These are phyloP conservation scores for Bombyx mandarina DNA, from an alignment of 1,140 invertebrate species.

Conservation along the genomic window DNA sequence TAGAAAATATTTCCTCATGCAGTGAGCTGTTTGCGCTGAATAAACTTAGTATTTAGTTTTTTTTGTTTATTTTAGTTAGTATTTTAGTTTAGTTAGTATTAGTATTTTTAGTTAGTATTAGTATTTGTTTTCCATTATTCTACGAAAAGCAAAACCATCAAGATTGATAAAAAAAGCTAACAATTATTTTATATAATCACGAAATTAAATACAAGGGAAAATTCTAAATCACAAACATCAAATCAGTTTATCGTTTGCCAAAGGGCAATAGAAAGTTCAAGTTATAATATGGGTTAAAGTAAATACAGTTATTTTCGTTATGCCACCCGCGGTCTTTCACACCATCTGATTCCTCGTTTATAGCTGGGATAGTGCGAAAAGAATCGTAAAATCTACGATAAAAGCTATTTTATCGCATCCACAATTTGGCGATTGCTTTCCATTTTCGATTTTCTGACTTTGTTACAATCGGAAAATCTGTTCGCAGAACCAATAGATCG, in stretches of 20 bases:
- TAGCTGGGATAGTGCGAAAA: constrained; percentile 47
- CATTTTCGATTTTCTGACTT: constrained; percentile 39
- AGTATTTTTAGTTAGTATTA: too few relatives aligned
- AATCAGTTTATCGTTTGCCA: constrained; percentile 7
- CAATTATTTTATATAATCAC: too few relatives aligned
- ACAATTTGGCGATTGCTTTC: constrained; percentile 47
- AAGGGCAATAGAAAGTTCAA: constrained; percentile 17
- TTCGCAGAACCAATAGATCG: too few relatives aligned
- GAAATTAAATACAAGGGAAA: neutral
- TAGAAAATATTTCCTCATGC: too few relatives aligned
- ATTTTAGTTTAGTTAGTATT: too few relatives aligned
- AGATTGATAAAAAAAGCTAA: too few relatives aligned
- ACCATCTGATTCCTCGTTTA: constrained; percentile 58
- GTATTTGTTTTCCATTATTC: too few relatives aligned
- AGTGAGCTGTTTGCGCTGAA: too few relatives aligned
- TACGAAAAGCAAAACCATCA: too few relatives aligned
- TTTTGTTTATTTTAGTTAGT: too few relatives aligned
- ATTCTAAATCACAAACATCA: constrained; percentile 1
- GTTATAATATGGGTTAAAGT: constrained; percentile 23
- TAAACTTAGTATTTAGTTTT: too few relatives aligned
- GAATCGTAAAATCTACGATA: constrained; percentile 57
- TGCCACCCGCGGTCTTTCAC: constrained; percentile 46
- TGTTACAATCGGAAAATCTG: constrained; percentile 9
- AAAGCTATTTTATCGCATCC: constrained; percentile 44
- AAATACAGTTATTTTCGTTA: constrained; percentile 42